Evolutionary conservation across 2,797 vertebrate genomes (phyloP).

Genomic region (Mallotus villosus): DNA sequence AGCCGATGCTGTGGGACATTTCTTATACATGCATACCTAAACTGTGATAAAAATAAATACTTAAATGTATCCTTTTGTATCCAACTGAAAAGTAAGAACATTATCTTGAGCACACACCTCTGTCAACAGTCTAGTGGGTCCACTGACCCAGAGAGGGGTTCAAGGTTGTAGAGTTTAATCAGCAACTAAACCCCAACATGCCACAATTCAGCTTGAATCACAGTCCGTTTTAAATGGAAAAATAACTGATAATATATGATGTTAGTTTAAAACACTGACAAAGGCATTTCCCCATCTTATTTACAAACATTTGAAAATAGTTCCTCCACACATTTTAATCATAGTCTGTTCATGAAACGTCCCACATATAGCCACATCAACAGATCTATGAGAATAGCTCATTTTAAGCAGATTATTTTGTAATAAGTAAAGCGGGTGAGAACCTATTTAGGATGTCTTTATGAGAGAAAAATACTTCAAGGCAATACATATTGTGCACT

Average conservation of each 20-base stretch:
- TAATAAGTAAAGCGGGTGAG: too few relatives aligned
- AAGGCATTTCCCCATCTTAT: neutral
- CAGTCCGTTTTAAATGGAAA: neutral
- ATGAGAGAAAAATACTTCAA: neutral
- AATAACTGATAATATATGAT: neutral
- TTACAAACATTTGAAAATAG: slow-evolving; percentile 12
- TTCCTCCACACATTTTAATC: too few relatives aligned
- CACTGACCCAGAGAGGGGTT: slow-evolving; percentile 74
- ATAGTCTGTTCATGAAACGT: too few relatives aligned
- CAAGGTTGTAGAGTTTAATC: slow-evolving; percentile 79
- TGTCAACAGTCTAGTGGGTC: slow-evolving; percentile 80
- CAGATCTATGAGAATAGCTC: too few relatives aligned
- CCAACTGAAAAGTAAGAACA: slow-evolving; percentile 44
- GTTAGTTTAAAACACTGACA: neutral
- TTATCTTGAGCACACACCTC: slow-evolving; percentile 76
- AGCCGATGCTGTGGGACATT: too few relatives aligned
- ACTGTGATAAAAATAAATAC: neutral
- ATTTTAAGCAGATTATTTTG: too few relatives aligned
- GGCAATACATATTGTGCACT: neutral
- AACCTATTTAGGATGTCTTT: too few relatives aligned
- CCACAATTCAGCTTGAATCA: slow-evolving; percentile 1
- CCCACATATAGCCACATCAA: too few relatives aligned
- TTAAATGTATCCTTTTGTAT: slow-evolving; percentile 1
- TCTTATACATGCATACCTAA: too few relatives aligned
- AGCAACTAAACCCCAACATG: slow-evolving; percentile 65